Base-by-base conservation (phyloP, 2,797 vertebrate species). In the Hippopotamyrus pictus region DNA sequence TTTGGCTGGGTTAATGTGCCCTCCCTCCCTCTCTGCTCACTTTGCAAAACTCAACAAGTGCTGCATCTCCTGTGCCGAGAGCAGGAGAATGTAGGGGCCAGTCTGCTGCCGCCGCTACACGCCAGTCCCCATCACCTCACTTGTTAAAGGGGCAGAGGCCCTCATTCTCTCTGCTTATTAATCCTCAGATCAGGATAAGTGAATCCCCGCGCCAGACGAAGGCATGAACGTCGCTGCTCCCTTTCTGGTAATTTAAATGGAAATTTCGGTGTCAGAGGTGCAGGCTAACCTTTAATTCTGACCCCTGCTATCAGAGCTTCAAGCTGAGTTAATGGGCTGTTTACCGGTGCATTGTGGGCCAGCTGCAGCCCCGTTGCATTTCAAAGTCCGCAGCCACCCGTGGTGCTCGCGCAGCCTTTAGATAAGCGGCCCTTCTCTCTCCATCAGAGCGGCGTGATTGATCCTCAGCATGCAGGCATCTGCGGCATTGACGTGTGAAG, bases 1-100 rank as follows among this genome's bases (percentile, higher is more conserved):
- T 94, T 92, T 93, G 91, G 90, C 92, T 91, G 73, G 90, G 93
- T 93, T 95, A 95, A 95, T 94, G 94, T 93, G 93, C 91, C 93
- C 93, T 92, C 91, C 94, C 93, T 91, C 92, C 92, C 93, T 91
- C 92, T 92, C 92, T 91, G 88, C 94, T 94, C 94, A 93, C 93
- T 93, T 94, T 93, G 92, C 93, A 93, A 92, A 91, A 91, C 91
- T 91, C 93, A 50, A 51, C 88, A 65, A 83, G 51, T 62, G 44
- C 50, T 89, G 76, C 14, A 5, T 25, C 57, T 90, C 92, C 29
- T 12, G 92, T 90, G 91, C 93, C 92, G 76, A 1, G 3, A 90
- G 93, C 93, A 94, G 95, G 95, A 94, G 94, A 93, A 93, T 59
- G 6, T 22, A 7, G 2, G 2, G 51, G 54, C 19, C 5, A 5